phyloP scores from a whole-genome alignment of 2,113 vertebrate genomes.

The Prionailurus viverrinus region DNA sequence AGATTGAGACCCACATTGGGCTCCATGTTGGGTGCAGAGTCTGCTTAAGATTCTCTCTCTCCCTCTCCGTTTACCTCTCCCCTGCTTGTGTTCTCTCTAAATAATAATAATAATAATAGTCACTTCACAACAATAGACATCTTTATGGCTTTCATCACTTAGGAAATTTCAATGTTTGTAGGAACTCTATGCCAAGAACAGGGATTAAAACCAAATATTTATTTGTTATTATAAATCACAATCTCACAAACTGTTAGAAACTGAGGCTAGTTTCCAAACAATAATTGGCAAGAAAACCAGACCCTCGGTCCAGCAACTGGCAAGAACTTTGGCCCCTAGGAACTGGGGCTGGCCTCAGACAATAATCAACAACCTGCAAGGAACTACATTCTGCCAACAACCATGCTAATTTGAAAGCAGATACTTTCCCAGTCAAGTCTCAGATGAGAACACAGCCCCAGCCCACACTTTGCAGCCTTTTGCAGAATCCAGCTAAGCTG shows the following conservation, averaged over 20 bases:
- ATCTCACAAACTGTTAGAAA: neutral
- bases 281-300: neutral
- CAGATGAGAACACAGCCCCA: neutral
- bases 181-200: neutral
- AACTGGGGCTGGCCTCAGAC: neutral
- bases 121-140: neutral
- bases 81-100: too few relatives aligned
- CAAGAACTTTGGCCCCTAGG: neutral
- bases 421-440: neutral
- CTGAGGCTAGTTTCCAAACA: neutral
- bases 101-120: neutral
- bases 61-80: too few relatives aligned
- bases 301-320: neutral
- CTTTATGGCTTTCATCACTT: neutral
- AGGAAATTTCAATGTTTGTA: neutral
- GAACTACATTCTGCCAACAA: neutral
- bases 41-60: too few relatives aligned
- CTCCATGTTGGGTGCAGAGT: too few relatives aligned
- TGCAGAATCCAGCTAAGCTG: neutral
- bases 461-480: neutral
- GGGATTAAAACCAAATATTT: neutral
- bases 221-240: neutral
- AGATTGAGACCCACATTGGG: too few relatives aligned
- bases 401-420: neutral
- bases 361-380: neutral